A percentile compares a stretch with the other conserved stretches of the same genome.
Conservation (phyloP, 2,797 vertebrate genomes). For the Tachyglossus aculeatus region DNA sequence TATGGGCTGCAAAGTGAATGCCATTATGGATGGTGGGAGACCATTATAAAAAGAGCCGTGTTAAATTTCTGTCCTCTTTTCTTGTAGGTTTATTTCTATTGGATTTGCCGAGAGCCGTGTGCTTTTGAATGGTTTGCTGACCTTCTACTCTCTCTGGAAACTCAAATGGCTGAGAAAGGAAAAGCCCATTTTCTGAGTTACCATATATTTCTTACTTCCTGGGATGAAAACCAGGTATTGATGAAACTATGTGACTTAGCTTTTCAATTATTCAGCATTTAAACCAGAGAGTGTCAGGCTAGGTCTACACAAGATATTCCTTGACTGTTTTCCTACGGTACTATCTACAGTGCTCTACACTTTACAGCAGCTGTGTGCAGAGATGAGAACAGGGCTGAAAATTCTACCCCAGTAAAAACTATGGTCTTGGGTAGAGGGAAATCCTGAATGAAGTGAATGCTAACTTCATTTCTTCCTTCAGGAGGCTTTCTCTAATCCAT, state of each 20-base stretch:
- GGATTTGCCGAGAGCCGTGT: conserved; percentile 80
- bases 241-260: conserved; percentile 48
- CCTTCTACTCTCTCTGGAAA: conserved; percentile 78
- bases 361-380: no score
- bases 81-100: conserved; percentile 83
- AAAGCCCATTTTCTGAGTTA: conserved; percentile 76
- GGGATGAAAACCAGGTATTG: conserved; percentile 82
- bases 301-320: no score
- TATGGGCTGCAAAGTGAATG: no score
- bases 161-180: conserved; percentile 73
- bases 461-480: background rate
- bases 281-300: no score
- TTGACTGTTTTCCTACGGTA: no score
- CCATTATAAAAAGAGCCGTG: conserved; percentile 31
- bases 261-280: background rate
- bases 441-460: background rate
- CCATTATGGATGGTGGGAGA: conserved; percentile 30
- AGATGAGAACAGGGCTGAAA: no score
- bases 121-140: conserved; percentile 84
- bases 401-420: no score
- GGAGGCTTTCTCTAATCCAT: no score
- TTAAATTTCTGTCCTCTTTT: conserved; percentile 47
- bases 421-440: conserved; percentile 18
- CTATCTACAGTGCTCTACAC: no score
- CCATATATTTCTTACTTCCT: conserved; percentile 80